Conservation (phyloP, 2,888 invertebrate genomes). For the Nysson spinosus region DNA sequence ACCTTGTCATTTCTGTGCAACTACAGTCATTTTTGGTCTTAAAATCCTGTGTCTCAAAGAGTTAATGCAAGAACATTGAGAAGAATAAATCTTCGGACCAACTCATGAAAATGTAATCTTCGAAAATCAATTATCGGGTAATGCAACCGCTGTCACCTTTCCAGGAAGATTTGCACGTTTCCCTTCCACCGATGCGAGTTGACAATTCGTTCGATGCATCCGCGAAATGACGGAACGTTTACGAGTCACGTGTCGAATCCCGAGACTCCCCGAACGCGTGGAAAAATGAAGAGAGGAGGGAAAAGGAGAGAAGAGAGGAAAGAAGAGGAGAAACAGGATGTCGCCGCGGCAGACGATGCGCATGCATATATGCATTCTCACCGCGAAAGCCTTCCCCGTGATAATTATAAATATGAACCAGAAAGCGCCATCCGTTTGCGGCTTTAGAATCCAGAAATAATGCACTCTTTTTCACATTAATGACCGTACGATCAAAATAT, state of each 20-base stretch:
- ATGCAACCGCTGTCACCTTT: too few relatives aligned
- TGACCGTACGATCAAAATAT: neutral
- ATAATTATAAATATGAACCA: conserved; percentile 59
- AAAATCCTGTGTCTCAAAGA: too few relatives aligned
- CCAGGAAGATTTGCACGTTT: too few relatives aligned
- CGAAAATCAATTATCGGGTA: too few relatives aligned
- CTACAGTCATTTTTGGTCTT: too few relatives aligned
- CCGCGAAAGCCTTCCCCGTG: conserved; percentile 36
- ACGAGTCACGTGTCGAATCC: conserved; percentile 59
- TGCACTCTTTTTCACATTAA: neutral
- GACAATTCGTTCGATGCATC: conserved; percentile 23
- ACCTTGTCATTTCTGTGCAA: too few relatives aligned
- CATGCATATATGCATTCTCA: conserved; percentile 11
- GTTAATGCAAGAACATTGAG: too few relatives aligned
- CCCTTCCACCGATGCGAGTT: neutral
- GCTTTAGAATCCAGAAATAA: conserved; percentile 43
- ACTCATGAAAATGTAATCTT: too few relatives aligned
- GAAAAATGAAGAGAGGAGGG: conserved; percentile 34
- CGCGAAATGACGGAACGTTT: conserved; percentile 49
- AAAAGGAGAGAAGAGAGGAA: conserved; percentile 49
- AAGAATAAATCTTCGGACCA: too few relatives aligned
- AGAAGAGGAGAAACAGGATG: conserved; percentile 63
- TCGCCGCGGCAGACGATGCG: conserved; percentile 49
- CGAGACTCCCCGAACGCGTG: conserved; percentile 28
- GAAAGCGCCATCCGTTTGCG: conserved; percentile 37